phyloP scores from a whole-genome alignment of 2,888 invertebrate genomes.

The Andricus quercusramuli region DNA sequence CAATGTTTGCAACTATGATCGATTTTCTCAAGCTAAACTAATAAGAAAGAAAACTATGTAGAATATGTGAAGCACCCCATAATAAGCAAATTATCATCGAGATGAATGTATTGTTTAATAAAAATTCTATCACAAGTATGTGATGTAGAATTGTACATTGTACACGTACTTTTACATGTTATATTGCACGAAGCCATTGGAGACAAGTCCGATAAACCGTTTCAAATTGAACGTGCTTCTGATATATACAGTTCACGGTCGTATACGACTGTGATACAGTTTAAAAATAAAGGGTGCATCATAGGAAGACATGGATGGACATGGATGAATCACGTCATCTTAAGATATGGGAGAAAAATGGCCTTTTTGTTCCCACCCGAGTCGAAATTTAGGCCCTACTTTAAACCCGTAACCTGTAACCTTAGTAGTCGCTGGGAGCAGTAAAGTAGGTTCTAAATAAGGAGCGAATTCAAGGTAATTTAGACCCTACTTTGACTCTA shows the following conservation, averaged over 20 bases:
- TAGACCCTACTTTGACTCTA: too few relatives aligned
- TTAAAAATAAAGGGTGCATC: constrained; percentile 68
- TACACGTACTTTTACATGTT: background rate
- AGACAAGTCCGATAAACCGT: constrained; percentile 46
- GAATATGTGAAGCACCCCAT: background rate
- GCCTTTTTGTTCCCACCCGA: constrained; percentile 1
- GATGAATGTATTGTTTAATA: constrained; percentile 12
- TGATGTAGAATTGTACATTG: background rate
- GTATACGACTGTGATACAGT: constrained; percentile 5
- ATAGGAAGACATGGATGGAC: constrained; percentile 51
- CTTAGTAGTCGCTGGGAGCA: too few relatives aligned
- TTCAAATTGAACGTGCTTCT: constrained; percentile 54
- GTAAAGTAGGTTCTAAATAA: too few relatives aligned
- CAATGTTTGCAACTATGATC: background rate
- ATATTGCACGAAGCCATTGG: constrained; percentile 24
- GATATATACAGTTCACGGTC: constrained; percentile 41
- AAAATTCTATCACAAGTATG: constrained; percentile 19
- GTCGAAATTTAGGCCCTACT: too few relatives aligned
- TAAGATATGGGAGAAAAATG: constrained; percentile 53
- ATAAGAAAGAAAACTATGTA: background rate
- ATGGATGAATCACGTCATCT: constrained; percentile 48
- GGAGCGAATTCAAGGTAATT: too few relatives aligned
- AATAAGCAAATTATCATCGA: background rate
- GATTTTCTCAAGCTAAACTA: background rate
- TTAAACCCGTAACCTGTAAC: too few relatives aligned